Evolutionary conservation across 2,888 invertebrate species (phyloP), one percentile per base, ranked within the genome.

Genomic region (Dryobotodes eremita): DNA sequence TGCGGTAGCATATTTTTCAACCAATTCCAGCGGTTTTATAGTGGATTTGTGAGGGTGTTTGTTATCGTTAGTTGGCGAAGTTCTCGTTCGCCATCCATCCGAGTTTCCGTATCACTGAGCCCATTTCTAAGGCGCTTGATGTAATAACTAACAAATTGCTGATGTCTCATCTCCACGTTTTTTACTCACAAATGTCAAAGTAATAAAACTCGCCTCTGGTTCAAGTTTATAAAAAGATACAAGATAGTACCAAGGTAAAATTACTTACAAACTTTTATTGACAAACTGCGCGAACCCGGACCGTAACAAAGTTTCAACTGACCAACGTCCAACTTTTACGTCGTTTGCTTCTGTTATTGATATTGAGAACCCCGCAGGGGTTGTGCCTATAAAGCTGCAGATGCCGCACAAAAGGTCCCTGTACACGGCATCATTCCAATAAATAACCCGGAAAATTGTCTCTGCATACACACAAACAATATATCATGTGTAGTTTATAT

Each of bases 1-100:
- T 92, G 90, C 90, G 92, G 91, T 89, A 94, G 94, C 94, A 95
- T 96, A 96, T 96, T 96, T 96, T 96, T 96, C 94, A 93, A 92
- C 91, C 94, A 91, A 92, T 93, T 92, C 92, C 89, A 91, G 90
- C 90, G 91, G 92, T 94, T 94, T 92, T 92, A 92, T 93, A 92
- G 92, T 91, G 93, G 94, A 94, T 95, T 95, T 93, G 91, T 86
- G 90, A 85, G 88, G 89, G 91, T 86, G 92, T 95, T 94, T 95
- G 94, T 94, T 95, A 95, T 95, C 94, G 94, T 95, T 95, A 94
- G 92, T 92, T 92, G 79, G 87, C 83, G 81, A 92, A 94, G 90
- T 94, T 93, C 86, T 83, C 80, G 84, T 82, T 80, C 77, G 68
- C 79, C 79, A 86, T 86, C 77, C 71, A 73, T 82, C 84, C 31